Evolutionary conservation across 2,797 vertebrate genomes (phyloP).

Genomic region (Chiroxiphia lanceolata): DNA sequence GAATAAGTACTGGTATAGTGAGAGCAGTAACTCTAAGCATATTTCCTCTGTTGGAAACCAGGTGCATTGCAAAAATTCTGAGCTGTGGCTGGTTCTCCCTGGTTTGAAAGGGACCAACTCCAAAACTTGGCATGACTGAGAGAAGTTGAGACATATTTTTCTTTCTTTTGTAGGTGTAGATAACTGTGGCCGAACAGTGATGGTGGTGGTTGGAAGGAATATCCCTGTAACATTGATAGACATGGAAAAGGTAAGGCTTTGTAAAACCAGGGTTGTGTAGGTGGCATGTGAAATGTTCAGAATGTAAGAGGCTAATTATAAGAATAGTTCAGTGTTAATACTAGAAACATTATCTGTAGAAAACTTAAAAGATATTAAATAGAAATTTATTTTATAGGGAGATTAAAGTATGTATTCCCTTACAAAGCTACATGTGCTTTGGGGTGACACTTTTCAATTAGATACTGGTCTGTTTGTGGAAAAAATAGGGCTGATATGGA

Average conservation of each 20-base stretch:
- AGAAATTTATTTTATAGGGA: neutral
- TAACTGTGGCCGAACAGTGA: slow-evolving; percentile 89
- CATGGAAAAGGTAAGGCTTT: slow-evolving; percentile 90
- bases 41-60: neutral
- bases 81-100: neutral
- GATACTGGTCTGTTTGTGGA: neutral
- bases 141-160: neutral
- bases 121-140: neutral
- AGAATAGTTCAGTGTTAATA: neutral
- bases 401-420: neutral
- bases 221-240: slow-evolving; percentile 94
- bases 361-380: neutral
- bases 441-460: neutral
- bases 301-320: neutral
- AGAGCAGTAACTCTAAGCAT: neutral
- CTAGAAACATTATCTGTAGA: neutral
- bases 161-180: slow-evolving; percentile 84
- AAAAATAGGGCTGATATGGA: neutral
- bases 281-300: neutral
- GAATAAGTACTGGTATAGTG: neutral
- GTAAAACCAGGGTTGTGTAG: neutral
- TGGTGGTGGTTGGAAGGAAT: slow-evolving; percentile 95
- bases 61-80: neutral
- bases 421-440: neutral
- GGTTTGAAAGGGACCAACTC: neutral